phyloP scores from a whole-genome alignment of 2,888 invertebrate genomes.

The Anticlea derivata region DNA sequence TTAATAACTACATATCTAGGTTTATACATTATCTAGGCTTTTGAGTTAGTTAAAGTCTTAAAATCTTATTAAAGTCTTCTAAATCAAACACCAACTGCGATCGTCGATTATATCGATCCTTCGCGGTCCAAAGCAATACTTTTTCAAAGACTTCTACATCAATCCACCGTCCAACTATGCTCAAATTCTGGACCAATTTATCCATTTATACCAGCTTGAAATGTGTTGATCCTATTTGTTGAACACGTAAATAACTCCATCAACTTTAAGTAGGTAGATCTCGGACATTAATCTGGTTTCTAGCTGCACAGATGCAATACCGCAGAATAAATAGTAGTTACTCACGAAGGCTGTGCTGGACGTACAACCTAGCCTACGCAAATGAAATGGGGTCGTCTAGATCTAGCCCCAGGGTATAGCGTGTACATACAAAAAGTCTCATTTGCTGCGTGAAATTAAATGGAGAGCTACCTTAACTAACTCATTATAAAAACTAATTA shows the following conservation, averaged over 20 bases:
- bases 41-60: too few species aligned
- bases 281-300: conserved; percentile 13
- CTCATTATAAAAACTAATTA: too few species aligned
- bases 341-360: conserved; percentile 7
- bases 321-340: conserved; percentile 13
- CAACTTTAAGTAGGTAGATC: conserved; percentile 10
- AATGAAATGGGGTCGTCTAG: conserved; percentile 25
- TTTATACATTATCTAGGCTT: too few species aligned
- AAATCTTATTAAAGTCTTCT: too few species aligned
- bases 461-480: neutral
- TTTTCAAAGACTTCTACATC: too few species aligned
- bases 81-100: too few species aligned
- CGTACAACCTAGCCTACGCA: conserved; percentile 28
- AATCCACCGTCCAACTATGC: too few species aligned
- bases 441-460: conserved; percentile 5
- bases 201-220: too few species aligned
- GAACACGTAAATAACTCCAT: neutral
- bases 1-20: too few species aligned
- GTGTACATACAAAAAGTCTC: conserved; percentile 14
- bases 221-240: conserved; percentile 9
- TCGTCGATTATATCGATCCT: too few species aligned
- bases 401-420: conserved; percentile 24
- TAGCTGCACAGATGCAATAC: conserved; percentile 12
- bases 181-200: neutral
- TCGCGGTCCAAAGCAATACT: too few species aligned